These are phyloP conservation scores for Archilochus colubris DNA, from an alignment of 2,113 vertebrate species.

Conservation along the genomic window DNA sequence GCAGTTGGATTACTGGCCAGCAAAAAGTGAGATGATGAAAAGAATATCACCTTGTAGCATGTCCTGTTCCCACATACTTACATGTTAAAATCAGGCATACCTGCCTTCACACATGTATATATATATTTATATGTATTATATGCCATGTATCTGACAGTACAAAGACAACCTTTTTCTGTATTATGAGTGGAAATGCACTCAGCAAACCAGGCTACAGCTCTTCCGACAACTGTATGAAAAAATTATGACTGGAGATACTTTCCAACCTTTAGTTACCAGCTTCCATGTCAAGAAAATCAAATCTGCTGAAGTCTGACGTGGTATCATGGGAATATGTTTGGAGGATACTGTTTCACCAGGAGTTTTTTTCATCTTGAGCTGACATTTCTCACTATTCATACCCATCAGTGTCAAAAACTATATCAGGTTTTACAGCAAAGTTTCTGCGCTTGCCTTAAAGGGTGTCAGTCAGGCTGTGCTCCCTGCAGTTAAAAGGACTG, in stretches of 20 bases:
- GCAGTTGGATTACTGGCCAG: neutral
- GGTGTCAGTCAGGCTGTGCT: slow-evolving; percentile 19
- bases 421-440: slow-evolving; percentile 9
- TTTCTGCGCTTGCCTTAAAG: slow-evolving; percentile 40
- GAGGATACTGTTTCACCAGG: slow-evolving; percentile 15
- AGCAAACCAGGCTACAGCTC: neutral
- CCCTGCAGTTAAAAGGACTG: fast-evolving
- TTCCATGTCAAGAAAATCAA: slow-evolving; percentile 17
- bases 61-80: neutral
- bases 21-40: neutral
- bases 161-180: neutral
- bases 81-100: neutral
- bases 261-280: neutral
- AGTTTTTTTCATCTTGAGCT: slow-evolving; percentile 39
- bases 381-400: slow-evolving; percentile 44
- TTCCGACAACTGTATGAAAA: neutral
- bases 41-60: neutral
- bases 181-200: neutral
- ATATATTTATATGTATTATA: neutral
- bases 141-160: neutral
- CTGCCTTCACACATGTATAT: neutral
- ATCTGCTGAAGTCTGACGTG: neutral
- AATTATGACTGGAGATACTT: neutral
- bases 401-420: slow-evolving; percentile 28
- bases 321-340: slow-evolving; percentile 8